A percentile compares a stretch with the other conserved stretches of the same genome.
Evolutionary conservation across 2,888 invertebrate genomes (phyloP).

Genomic region (Boloria selene): DNA sequence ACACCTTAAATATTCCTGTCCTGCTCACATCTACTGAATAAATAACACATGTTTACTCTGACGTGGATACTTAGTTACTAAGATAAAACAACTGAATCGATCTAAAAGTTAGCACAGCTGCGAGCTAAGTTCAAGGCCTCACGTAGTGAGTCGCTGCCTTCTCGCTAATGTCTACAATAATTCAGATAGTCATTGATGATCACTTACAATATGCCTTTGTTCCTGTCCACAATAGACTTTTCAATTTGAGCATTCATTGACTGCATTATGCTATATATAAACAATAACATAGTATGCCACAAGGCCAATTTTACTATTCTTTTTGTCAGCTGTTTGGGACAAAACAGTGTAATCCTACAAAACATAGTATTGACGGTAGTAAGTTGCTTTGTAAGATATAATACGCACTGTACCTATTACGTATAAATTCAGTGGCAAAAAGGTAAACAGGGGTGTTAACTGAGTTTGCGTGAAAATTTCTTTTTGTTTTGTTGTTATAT

Average conservation of each 20-base stretch:
- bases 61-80: constrained; percentile 14
- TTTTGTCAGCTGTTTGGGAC: constrained; percentile 24
- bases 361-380: constrained; percentile 16
- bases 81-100: constrained; percentile 29
- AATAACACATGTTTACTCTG: background rate
- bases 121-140: constrained; percentile 70
- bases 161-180: constrained; percentile 40
- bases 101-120: constrained; percentile 43
- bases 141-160: constrained; percentile 31
- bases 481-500: constrained; percentile 11
- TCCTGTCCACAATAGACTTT: constrained; percentile 43
- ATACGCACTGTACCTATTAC: background rate
- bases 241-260: constrained; percentile 44
- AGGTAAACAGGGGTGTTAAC: constrained; percentile 2
- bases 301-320: constrained; percentile 40
- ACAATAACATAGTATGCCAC: constrained; percentile 38
- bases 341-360: constrained; percentile 24
- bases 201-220: constrained; percentile 46
- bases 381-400: constrained; percentile 20
- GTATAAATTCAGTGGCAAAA: constrained; percentile 5
- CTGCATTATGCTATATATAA: constrained; percentile 41
- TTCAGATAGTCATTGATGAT: constrained; percentile 47
- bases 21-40: background rate
- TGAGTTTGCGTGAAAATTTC: background rate
- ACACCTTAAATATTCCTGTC: too few species aligned